Base-by-base conservation (phyloP, 2,888 invertebrate genomes). In the Drosophila koepferae region DNA sequence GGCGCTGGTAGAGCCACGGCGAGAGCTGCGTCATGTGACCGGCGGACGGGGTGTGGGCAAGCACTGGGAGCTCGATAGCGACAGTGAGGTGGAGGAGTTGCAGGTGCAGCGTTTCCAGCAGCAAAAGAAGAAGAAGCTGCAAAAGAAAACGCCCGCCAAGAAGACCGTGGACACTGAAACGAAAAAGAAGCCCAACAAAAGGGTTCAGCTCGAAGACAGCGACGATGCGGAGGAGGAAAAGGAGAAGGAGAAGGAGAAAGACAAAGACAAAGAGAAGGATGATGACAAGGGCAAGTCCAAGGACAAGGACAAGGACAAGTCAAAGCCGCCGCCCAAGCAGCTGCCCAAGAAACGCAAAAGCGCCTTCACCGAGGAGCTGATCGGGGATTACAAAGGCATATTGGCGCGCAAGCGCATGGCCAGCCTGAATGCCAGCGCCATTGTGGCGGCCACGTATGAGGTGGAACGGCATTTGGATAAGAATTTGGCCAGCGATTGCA, bases 321-420 rank as follows among this genome's bases (percentile, higher is more conserved):
- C 44, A 0, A 94, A 94, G 49, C 61, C 81, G 0, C 73, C 90
- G 6, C 82, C 90, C 8, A 92, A 91, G 40, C 91, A 92, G 61
- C 90, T 87, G 78, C 93, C 74, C 66, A 93, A 90, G 71, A 93
- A 77, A 85, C 94, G 95, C 67, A 93, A 94, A 3, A 90, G 77
- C 10, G 88, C 86, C 43, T 81, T 92, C 16, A 94, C 95, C 80
- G 93, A 94, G 53, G 94, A 95, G 53, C 94, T 92, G 0, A 92
- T 92, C 20, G 91, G 91, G 0, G 97, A 97, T 89, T 94, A 97
- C 55, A 97, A 97, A 88, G 97, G 97, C 82, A 97, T 97, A 95
- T 96, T 97, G 8, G 97, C 97, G 18, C 95, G 96, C 81, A 98
- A 98, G 91, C 95, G 98, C 38, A 97, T 98, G 97, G 98, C 98